Base-by-base conservation (phyloP, 2,888 invertebrate species). In the Crioceris asparagi region DNA sequence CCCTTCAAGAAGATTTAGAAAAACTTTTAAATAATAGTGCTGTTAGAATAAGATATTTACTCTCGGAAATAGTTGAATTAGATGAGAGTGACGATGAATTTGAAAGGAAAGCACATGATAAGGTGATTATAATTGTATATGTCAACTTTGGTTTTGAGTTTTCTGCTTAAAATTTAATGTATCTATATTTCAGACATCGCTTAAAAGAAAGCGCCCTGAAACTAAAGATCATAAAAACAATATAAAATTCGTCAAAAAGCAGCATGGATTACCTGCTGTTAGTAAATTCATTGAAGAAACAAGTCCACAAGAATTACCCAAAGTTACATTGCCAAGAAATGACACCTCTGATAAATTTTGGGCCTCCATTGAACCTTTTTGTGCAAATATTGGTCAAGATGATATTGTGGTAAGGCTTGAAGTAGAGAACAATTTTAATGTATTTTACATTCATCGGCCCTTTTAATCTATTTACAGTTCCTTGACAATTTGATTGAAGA, bases 291-390 rank as follows among this genome's bases (percentile, higher is more conserved):
- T 54, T 34, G 54, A 49, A 16, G 59, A 61, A 33, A 36, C 51
- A 14, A 46, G 52, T 29, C 35, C 52, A 4, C 75, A 77, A 32
- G 81, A 82, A 50, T 64, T 76, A 32, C 75, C 77, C 2, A 82
- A 83, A 56, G 66, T 82, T 36, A 64, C 79, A 17, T 61, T 84
- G 39, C 83, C 84, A 12, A 88, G 87, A 65, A 92, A 93, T 62
- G 93, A 94, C 64, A 85, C 84, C 38, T 87, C 92, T 7, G 90
- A 91, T 55, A 86, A 90, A 61, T 94, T 94, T 68, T 96, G 94
- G 94, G 76, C 84, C 23, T 88, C 87, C 2, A 83, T 94, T 1
- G 93, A 94, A 61, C 87, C 91, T 0, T 94, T 88, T 59, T 93
- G 92, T 63, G 79, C 84, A 42, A 87, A 90, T 38, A 77, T 94